These are phyloP conservation scores for Micromesistius poutassou DNA, from an alignment of 2,797 vertebrate species.

Conservation along the genomic window DNA sequence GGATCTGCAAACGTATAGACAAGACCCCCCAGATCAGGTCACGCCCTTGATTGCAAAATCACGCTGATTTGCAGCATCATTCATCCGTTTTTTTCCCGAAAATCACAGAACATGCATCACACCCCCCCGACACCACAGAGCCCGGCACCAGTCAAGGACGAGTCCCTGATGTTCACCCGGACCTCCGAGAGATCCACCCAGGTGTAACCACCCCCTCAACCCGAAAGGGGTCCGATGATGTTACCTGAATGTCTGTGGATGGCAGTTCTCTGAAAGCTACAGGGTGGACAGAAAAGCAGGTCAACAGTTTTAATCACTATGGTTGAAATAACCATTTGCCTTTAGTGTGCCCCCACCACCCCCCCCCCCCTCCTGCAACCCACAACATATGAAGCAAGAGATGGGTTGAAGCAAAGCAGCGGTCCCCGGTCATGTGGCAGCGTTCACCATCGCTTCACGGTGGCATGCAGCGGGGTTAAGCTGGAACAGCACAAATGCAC, in stretches of 20 bases:
- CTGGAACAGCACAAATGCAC: slow-evolving; percentile 20
- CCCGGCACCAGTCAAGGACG: slow-evolving; percentile 35
- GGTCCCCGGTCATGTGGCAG: slow-evolving; percentile 30
- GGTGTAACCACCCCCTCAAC: neutral
- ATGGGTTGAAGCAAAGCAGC: slow-evolving; percentile 23
- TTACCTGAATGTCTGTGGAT: slow-evolving; percentile 72
- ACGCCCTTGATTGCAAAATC: neutral
- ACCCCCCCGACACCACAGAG: neutral
- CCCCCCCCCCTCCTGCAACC: slow-evolving; percentile 4
- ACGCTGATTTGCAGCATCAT: slow-evolving; percentile 20
- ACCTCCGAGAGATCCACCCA: neutral
- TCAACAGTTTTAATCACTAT: slow-evolving; percentile 45
- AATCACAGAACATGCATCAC: slow-evolving; percentile 1
- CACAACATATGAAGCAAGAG: slow-evolving; percentile 26
- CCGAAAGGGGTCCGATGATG: neutral
- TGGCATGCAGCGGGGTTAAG: slow-evolving; percentile 57
- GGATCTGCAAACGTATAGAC: neutral
- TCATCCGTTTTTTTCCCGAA: neutral
- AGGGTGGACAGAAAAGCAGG: slow-evolving; percentile 64
- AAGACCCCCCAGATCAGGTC: neutral
- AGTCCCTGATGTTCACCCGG: slow-evolving; percentile 14
- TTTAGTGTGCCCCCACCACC: slow-evolving; percentile 1
- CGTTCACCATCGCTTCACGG: slow-evolving; percentile 25
- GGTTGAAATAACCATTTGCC: slow-evolving; percentile 8
- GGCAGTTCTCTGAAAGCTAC: slow-evolving; percentile 66